Percentiles rank a stretch among this genome's conserved stretches.
Conservation (phyloP, 2,797 vertebrate genomes). For the Podarcis lilfordi region DNA sequence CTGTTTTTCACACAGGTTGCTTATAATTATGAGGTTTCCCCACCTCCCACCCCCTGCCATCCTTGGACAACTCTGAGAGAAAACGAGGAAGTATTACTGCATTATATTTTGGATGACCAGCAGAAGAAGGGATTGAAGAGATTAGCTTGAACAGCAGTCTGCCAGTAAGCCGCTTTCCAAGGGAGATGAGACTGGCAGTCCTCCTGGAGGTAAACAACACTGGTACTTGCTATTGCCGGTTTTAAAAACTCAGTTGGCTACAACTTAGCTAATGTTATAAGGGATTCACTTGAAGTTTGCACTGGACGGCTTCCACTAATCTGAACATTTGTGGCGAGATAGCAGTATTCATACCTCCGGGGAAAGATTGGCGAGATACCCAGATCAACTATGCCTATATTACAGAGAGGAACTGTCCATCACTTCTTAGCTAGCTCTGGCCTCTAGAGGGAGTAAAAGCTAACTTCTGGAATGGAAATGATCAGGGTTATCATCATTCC, state of each 20-base stretch:
- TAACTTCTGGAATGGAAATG: neutral
- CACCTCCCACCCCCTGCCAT: rapidly evolving
- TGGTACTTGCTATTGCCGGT: rapidly evolving
- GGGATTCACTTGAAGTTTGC: neutral
- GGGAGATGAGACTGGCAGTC: neutral
- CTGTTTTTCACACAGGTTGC: conserved; percentile 16
- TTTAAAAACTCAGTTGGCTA: rapidly evolving
- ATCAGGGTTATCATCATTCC: neutral
- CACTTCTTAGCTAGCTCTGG: neutral
- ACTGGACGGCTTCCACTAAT: neutral
- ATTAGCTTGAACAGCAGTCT: conserved; percentile 35
- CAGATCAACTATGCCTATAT: neutral
- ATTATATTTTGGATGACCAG: conserved; percentile 28
- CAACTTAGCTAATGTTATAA: neutral
- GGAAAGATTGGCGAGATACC: neutral
- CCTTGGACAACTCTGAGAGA: neutral
- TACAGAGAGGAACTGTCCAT: rapidly evolving
- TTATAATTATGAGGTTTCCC: conserved; percentile 31
- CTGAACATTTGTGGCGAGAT: neutral
- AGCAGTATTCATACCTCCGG: neutral
- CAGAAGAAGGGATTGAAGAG: conserved; percentile 42
- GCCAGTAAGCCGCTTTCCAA: conserved; percentile 21
- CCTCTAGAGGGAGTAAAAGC: neutral
- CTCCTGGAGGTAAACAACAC: conserved; percentile 9
- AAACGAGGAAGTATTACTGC: conserved; percentile 41